A percentile compares a stretch with the other conserved stretches of the same genome.
Conservation (phyloP, 2,888 invertebrate species). For the Diachrysia chrysitis region DNA sequence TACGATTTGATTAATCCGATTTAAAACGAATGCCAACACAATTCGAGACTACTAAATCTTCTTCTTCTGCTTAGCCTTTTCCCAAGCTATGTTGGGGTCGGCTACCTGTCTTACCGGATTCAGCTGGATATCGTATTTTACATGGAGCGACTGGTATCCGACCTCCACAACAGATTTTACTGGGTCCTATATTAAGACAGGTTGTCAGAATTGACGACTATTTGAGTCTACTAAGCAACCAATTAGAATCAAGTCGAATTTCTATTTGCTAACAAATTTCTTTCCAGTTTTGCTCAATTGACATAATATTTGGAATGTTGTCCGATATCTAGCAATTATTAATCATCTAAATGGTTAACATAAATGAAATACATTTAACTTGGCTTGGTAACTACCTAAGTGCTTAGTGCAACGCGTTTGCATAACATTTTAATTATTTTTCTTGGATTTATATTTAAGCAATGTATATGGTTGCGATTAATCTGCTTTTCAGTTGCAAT, state of each 20-base stretch:
- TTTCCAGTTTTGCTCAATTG: background rate
- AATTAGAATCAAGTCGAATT: background rate
- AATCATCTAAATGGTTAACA: background rate
- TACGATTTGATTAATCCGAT: no score
- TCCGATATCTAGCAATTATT: background rate
- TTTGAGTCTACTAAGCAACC: background rate
- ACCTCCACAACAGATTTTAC: no score
- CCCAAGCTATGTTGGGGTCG: no score
- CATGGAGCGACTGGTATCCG: no score
- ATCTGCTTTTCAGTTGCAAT: constrained; percentile 37
- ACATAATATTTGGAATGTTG: background rate
- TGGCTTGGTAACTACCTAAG: background rate
- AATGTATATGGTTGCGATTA: constrained; percentile 24
- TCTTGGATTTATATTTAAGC: constrained; percentile 44
- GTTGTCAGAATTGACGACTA: no score
- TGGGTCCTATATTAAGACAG: no score
- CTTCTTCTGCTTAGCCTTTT: no score
- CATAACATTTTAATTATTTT: constrained; percentile 60
- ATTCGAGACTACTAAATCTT: no score
- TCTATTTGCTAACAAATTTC: background rate
- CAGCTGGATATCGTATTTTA: no score
- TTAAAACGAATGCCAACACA: no score
- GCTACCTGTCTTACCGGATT: no score
- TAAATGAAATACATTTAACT: background rate
- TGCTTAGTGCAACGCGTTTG: constrained; percentile 50